These are phyloP conservation scores for Diaphora mendica DNA, from an alignment of 2,888 invertebrate species.

Conservation along the genomic window DNA sequence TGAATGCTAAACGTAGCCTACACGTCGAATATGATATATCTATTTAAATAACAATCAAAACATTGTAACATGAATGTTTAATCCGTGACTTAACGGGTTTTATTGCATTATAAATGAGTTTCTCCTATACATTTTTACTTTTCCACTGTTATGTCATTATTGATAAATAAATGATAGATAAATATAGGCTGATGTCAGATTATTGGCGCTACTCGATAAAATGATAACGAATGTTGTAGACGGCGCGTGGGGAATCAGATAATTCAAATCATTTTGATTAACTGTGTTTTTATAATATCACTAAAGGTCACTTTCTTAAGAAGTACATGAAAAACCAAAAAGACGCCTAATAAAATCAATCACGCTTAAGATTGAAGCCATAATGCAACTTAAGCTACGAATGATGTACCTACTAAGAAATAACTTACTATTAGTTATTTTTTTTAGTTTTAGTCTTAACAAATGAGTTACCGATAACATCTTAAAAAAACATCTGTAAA, in stretches of 20 bases:
- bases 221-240: conserved; percentile 7
- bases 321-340: not conserved
- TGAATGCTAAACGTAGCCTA: conserved; percentile 12
- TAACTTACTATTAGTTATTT: not conserved
- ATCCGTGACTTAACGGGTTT: conserved; percentile 16
- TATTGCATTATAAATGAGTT: conserved; percentile 8
- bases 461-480: too few species aligned
- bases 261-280: conserved; percentile 9
- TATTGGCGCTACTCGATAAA: not conserved
- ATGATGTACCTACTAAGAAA: not conserved
- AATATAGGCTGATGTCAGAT: not conserved
- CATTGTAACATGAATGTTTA: conserved; percentile 16
- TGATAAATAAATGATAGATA: not conserved
- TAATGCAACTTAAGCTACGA: not conserved
- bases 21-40: conserved; percentile 19
- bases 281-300: conserved; percentile 3
- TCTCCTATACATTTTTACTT: not conserved
- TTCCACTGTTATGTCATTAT: not conserved
- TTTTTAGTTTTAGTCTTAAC: too few species aligned
- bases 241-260: not conserved
- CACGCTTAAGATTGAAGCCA: not conserved
- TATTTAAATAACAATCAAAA: conserved; percentile 25
- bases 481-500: too few species aligned
- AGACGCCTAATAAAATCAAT: not conserved
- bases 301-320: not conserved